Evolutionary conservation across 2,888 invertebrate species (phyloP), one percentile per base, ranked within the genome.

Genomic region (Acanthopleura granulata): DNA sequence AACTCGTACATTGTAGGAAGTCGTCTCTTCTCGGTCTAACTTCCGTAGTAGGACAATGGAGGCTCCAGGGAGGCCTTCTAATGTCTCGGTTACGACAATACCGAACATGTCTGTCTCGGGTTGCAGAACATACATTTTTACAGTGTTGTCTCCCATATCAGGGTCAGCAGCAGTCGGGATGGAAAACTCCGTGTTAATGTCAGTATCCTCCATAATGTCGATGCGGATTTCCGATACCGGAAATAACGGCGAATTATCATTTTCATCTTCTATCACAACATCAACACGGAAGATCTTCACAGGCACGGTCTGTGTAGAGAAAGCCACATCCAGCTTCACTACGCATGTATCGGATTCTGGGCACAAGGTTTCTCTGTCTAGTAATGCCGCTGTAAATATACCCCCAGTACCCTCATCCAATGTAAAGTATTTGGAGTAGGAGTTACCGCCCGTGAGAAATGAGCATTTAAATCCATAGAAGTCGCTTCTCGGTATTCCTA

Each of bases 191-290:
- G 80, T 76, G 14, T 80, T 82, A 9, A 78, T 62, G 15, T 72
- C 62, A n/a, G 78, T 77, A 15, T 83, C 81, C 74, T 86, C 86
- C 0, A 82, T 77, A 11, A 86, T 76, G n/a, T 73, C 51, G 0
- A 84, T 22, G 16, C 75, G 74, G 9, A 80, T 74, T 62, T 78
- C 74, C 0, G 74, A 40, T 61, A 74, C 72, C 14, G 78, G 72
- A 78, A 87, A 87, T 22, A 73, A 74, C 14, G 87, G 87, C 1
- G 80, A 49, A 74, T 86, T 84, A 73, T 87, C 87, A 80, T 87
- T 87, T 18, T 78, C 75, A 76, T 87, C 87, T 18, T 80, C 76
- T 4, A 87, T 75, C 11, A 77, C 73, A 22, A 87, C 77, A 22
- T 76, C 72, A 16, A 88, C 81, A 50, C 82, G 81, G 61, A 88